Percentiles rank a stretch among this genome's conserved stretches.
These are phyloP conservation scores for Acomys russatus DNA, from an alignment of 2,797 vertebrate species.

Conservation along the genomic window DNA sequence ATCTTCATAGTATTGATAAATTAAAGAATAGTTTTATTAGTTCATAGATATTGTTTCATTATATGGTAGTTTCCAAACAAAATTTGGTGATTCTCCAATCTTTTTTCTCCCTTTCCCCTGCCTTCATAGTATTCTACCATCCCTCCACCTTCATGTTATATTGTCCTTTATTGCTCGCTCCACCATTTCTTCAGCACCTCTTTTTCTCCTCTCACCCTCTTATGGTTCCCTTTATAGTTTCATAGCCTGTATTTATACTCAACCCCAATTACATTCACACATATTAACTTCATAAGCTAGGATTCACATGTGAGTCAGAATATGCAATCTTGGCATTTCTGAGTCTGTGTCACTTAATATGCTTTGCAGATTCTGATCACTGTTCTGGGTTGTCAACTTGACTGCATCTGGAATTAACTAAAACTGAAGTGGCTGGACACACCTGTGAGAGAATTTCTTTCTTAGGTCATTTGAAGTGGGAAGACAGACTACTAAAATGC, in stretches of 20 bases:
- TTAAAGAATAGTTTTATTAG: not conserved
- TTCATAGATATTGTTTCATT: not conserved
- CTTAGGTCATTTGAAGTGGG: not conserved
- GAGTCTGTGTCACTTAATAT: not conserved
- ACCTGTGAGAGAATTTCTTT: not conserved
- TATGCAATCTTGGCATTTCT: not conserved
- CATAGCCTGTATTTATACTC: not conserved
- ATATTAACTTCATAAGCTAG: not conserved
- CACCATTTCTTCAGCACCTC: not conserved
- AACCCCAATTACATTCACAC: not conserved
- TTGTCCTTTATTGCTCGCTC: not conserved
- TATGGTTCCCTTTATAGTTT: not conserved
- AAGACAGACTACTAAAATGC: not conserved
- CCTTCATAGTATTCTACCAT: not conserved
- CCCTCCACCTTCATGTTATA: no score
- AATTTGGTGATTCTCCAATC: not conserved
- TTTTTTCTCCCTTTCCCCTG: not conserved
- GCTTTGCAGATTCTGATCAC: not conserved
- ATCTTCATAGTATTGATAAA: not conserved
- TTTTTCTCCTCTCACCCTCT: not conserved
- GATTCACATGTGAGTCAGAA: not conserved
- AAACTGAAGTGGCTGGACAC: no score
- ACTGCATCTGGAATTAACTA: no score
- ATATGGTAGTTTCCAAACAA: not conserved
- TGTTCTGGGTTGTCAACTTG: not conserved